Evolutionary conservation across 2,888 invertebrate species (phyloP).

Genomic region (Micoletzkya japonica): DNA sequence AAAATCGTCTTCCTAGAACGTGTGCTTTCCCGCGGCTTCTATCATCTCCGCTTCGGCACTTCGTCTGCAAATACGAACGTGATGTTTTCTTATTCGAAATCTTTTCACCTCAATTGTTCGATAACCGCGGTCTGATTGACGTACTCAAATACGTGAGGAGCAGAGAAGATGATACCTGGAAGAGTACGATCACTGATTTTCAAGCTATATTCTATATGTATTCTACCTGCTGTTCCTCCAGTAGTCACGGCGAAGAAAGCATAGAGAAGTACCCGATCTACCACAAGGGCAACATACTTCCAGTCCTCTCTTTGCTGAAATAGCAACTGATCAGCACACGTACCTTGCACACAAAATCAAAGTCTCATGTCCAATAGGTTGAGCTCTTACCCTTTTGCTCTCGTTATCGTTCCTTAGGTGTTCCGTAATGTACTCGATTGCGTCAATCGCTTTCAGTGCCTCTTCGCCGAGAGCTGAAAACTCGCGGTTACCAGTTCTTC

Average conservation of each 20-base stretch:
- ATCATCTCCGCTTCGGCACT: conserved; percentile 6
- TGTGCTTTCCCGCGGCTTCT: no score
- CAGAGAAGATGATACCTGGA: conserved; percentile 65
- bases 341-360: no score
- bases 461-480: conserved; percentile 46
- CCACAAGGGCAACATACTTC: conserved; percentile 68
- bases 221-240: conserved; percentile 48
- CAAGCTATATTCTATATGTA: background rate
- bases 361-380: no score
- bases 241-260: conserved; percentile 67
- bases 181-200: background rate
- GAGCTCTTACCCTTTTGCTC: conserved; percentile 48
- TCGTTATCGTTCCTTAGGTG: conserved; percentile 58
- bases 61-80: background rate
- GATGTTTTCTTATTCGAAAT: background rate
- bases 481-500: no score
- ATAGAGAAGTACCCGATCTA: conserved; percentile 67
- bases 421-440: conserved; percentile 61
- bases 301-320: conserved; percentile 67
- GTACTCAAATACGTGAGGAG: conserved; percentile 67
- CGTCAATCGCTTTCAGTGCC: conserved; percentile 59
- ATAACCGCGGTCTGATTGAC: conserved; percentile 59
- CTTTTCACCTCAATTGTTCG: conserved; percentile 35
- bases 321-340: background rate
- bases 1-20: no score